These are phyloP conservation scores for Polymixis flavicincta DNA, from an alignment of 2,888 invertebrate species.

Conservation along the genomic window DNA sequence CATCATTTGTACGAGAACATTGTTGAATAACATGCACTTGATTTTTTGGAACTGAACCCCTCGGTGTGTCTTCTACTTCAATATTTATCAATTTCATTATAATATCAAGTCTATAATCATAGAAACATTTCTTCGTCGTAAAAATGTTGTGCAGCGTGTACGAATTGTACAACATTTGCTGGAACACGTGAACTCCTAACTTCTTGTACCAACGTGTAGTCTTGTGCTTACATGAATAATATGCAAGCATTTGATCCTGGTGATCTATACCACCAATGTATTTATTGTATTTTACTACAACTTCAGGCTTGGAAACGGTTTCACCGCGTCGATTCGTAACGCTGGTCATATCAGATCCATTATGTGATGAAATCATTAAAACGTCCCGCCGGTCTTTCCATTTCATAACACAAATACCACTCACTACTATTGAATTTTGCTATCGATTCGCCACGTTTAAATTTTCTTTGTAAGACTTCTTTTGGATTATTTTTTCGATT, in stretches of 20 bases:
- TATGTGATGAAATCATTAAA: conserved; percentile 67
- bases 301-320: conserved; percentile 47
- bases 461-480: conserved; percentile 22
- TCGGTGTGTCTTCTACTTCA: conserved; percentile 18
- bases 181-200: conserved; percentile 47
- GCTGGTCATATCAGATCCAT: conserved; percentile 52
- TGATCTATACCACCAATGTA: conserved; percentile 48
- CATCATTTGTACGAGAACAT: conserved; percentile 24
- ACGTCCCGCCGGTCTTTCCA: conserved; percentile 72
- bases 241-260: conserved; percentile 47
- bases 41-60: conserved; percentile 3
- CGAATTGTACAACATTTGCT: conserved; percentile 44
- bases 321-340: conserved; percentile 46
- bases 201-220: conserved; percentile 56
- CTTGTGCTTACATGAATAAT: conserved; percentile 47
- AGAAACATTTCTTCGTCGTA: conserved; percentile 41
- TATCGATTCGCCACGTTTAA: conserved; percentile 12
- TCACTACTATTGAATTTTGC: conserved; percentile 53
- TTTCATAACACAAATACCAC: conserved; percentile 68
- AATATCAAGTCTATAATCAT: conserved; percentile 39
- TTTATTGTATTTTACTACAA: conserved; percentile 51
- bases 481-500: conserved; percentile 38
- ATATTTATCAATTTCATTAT: conserved; percentile 32
- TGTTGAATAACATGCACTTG: conserved; percentile 24
- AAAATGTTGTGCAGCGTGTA: conserved; percentile 44